Base-by-base conservation (phyloP, 2,888 invertebrate species). In the Ypsolopha sequella region DNA sequence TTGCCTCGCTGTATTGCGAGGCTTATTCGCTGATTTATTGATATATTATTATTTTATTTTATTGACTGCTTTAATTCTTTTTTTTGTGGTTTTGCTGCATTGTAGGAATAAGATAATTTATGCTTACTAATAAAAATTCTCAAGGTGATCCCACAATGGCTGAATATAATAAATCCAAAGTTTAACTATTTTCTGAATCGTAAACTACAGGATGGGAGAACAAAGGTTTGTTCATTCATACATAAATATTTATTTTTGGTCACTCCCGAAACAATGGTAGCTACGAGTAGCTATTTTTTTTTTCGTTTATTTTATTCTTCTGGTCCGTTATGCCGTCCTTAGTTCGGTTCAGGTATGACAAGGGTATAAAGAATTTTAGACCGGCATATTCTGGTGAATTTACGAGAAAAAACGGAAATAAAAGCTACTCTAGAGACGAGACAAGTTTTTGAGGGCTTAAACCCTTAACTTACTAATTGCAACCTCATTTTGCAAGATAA, bases 211-310 rank as follows among this genome's bases (percentile, higher is more conserved):
- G 55, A 58, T 55, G 55, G 4, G 60, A 57, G 62, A 73, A 75
- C 75, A 76, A 73, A 71, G 66, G 63, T 60, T 62, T 63, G 70
- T 74, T 72, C 68, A 72, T 68, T 68, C 65, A 69, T 69, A 68
- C 68, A 73, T 70, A 69, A 67, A 70, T 70, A 70, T 58, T 66
- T 45, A 51, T 44, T 71, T 73, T 66, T 72, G 66, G 67, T 68
- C 65, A 66, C 70, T 66, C 54, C 53, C 54, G 66, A 63, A 73
- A 80, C 77, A 80, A 79, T 77, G 71, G 74, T 50, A 56, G 63
- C 62, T 60, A n/a, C n/a, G n/a, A n/a, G n/a, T n/a, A 65, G 36
- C 45, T 6, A n/a, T 51, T 68, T 70, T 72, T 64, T 59, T 59
- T 61, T 61, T 66, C 71, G 68, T 72, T 70, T 69, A 53, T 54